phyloP scores from a whole-genome alignment of 2,797 vertebrate genomes.

The Uromys caudimaculatus region DNA sequence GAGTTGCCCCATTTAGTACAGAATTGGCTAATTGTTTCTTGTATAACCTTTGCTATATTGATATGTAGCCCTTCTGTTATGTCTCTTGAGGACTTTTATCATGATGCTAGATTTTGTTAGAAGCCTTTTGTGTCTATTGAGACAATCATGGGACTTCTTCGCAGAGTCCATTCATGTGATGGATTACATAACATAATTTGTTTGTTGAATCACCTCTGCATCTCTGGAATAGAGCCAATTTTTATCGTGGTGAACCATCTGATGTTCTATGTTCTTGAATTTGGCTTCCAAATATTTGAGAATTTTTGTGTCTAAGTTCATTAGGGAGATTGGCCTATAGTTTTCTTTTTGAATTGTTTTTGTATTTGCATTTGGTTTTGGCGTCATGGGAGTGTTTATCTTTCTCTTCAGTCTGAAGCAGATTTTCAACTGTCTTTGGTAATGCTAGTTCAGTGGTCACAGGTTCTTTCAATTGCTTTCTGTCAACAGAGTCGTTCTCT shows the following conservation, averaged over 20 bases:
- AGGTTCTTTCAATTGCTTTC: neutral
- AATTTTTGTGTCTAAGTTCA: neutral
- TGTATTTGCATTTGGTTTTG: neutral
- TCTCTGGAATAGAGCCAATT: neutral
- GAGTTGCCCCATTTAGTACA: too few relatives aligned
- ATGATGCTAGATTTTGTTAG: neutral
- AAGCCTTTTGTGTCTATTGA: neutral
- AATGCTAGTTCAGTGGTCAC: neutral
- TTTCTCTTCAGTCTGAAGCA: neutral
- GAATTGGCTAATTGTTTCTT: neutral
- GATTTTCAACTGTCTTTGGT: neutral
- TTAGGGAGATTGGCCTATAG: neutral
- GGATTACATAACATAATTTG: neutral
- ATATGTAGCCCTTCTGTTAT: neutral
- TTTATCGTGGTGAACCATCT: neutral
- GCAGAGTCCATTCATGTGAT: neutral
- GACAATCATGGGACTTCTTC: neutral
- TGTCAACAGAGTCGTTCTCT: neutral
- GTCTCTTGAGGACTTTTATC: neutral
- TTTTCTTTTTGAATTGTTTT: neutral
- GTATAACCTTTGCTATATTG: neutral
- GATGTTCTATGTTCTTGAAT: neutral
- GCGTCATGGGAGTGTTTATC: too few relatives aligned
- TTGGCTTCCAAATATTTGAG: neutral
- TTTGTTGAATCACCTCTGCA: neutral